These are phyloP conservation scores for Mayetiola destructor DNA, from an alignment of 2,888 invertebrate genomes.

Conservation along the genomic window DNA sequence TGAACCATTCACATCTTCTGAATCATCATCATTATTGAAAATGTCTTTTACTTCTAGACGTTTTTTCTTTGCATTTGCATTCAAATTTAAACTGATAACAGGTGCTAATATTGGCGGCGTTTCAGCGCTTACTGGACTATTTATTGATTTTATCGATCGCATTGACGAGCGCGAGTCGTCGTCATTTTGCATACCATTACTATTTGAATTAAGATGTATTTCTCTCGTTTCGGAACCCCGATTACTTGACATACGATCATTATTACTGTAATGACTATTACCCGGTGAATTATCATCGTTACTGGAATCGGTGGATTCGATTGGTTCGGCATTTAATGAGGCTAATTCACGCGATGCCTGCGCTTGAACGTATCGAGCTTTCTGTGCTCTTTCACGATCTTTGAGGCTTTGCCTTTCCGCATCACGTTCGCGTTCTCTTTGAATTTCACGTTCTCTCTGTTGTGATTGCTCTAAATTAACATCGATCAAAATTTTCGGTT, in stretches of 20 bases:
- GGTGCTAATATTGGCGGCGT: conserved; percentile 29
- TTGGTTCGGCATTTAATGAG: conserved; percentile 53
- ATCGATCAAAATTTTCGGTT: conserved; percentile 66
- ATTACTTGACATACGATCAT: conserved; percentile 15
- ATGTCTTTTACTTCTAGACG: conserved; percentile 71
- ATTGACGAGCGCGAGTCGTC: conserved; percentile 38
- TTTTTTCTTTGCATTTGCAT: conserved; percentile 43
- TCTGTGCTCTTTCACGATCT: conserved; percentile 30
- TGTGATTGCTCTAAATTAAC: conserved; percentile 46
- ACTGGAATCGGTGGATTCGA: conserved; percentile 51
- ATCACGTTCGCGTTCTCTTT: conserved; percentile 39
- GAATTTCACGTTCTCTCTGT: conserved; percentile 45
- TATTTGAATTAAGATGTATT: conserved; percentile 18
- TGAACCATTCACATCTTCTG: conserved; percentile 38
- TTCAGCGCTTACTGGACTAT: conserved; percentile 20
- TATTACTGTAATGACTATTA: not conserved
- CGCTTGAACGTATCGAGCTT: conserved; percentile 39
- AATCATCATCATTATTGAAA: conserved; percentile 72
- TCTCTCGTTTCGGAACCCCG: conserved; percentile 30
- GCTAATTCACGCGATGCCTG: conserved; percentile 47
- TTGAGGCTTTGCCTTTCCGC: conserved; percentile 29
- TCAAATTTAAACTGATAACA: conserved; percentile 35
- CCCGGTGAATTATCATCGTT: conserved; percentile 8
- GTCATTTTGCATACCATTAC: conserved; percentile 22
- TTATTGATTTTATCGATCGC: conserved; percentile 20